A percentile compares a stretch with the other conserved stretches of the same genome.
Evolutionary conservation across 2,113 vertebrate species (phyloP).

Genomic region (Camelus dromedarius): DNA sequence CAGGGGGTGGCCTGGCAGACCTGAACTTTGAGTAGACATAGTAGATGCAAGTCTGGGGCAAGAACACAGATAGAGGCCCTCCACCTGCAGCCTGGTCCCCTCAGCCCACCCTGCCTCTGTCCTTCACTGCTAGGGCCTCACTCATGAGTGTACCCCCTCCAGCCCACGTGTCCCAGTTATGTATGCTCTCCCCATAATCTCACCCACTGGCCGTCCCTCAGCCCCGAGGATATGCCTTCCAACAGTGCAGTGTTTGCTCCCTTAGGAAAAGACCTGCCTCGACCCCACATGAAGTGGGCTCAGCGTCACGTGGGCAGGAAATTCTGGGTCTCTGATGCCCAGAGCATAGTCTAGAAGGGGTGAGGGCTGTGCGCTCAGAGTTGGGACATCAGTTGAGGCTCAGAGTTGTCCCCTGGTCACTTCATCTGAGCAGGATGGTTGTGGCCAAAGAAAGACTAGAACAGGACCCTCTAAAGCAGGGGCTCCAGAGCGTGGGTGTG

Average conservation of each 20-base stretch:
- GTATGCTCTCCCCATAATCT: rapidly evolving
- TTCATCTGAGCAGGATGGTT: background rate
- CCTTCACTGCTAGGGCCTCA: background rate
- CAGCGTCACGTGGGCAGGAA: background rate
- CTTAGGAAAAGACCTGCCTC: background rate
- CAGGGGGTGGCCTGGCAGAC: background rate
- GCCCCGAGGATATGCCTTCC: background rate
- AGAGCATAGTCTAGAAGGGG: background rate
- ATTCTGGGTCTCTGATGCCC: background rate
- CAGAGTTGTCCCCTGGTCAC: background rate
- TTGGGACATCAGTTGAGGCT: background rate
- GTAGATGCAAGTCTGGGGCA: background rate
- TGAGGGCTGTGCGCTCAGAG: background rate
- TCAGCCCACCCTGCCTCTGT: too few species aligned
- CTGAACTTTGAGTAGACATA: background rate
- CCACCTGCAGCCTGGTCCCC: too few species aligned
- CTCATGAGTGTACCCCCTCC: rapidly evolving
- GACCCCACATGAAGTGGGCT: background rate
- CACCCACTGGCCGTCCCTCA: background rate
- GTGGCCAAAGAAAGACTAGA: background rate
- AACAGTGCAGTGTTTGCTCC: background rate
- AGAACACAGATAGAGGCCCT: background rate
- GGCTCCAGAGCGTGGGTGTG: background rate
- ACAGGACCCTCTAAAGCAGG: background rate
- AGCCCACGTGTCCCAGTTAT: background rate